Evolutionary conservation across 2,113 vertebrate genomes (phyloP).

Genomic region (Ceyx margarethae): DNA sequence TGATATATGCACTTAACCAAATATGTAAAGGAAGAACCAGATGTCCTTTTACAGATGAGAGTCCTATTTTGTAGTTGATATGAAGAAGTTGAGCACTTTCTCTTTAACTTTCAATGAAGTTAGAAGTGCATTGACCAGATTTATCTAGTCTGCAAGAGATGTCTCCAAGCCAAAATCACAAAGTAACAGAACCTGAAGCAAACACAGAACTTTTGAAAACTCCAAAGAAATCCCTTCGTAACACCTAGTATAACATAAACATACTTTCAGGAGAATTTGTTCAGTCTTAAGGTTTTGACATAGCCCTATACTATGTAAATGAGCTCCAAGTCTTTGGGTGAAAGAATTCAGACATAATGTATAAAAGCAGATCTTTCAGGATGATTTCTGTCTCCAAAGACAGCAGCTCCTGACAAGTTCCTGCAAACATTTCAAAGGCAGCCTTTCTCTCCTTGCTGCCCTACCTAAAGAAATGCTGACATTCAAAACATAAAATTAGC

Average conservation of each 20-base stretch:
- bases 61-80: not conserved
- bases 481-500: not conserved
- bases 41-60: not conserved
- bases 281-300: not conserved
- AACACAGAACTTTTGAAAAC: not conserved
- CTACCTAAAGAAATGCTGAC: not conserved
- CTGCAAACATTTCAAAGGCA: not conserved
- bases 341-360: not conserved
- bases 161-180: not conserved
- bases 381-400: not conserved
- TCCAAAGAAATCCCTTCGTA: not conserved
- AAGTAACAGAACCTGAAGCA: not conserved
- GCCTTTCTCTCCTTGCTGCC: not conserved
- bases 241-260: not conserved
- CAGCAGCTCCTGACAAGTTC: not conserved
- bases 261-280: not conserved
- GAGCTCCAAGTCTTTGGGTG: not conserved
- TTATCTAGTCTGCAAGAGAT: not conserved
- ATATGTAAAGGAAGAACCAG: not conserved
- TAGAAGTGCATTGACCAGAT: not conserved
- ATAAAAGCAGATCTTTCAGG: not conserved
- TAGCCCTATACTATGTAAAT: not conserved
- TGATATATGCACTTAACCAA: fast-evolving
- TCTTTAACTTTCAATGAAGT: not conserved
- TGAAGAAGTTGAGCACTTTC: not conserved